These are phyloP conservation scores for Tigriopus japonicus DNA, from an alignment of 1,140 invertebrate species.

Conservation along the genomic window DNA sequence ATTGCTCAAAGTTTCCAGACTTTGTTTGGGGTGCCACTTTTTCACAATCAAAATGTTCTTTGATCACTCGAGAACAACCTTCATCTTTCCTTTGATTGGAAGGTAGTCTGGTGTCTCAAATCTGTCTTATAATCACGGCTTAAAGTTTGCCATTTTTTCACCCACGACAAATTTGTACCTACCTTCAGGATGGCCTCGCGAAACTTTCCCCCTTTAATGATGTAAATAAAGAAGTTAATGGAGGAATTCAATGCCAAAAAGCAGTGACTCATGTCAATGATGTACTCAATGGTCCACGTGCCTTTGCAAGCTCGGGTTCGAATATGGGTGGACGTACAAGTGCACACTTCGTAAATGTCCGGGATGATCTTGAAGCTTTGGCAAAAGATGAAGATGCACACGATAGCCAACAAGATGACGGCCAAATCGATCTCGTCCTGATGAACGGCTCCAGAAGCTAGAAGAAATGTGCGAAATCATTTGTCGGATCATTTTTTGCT, in stretches of 20 bases:
- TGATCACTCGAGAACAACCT: too few relatives aligned
- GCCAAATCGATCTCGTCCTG: not conserved
- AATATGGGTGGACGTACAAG: not conserved
- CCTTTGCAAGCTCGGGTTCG: not conserved
- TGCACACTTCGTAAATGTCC: not conserved
- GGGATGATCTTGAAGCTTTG: constrained; percentile 6
- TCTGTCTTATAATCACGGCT: too few relatives aligned
- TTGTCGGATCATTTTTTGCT: too few relatives aligned
- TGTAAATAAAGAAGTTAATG: constrained; percentile 1
- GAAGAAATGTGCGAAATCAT: not conserved
- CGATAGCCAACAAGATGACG: not conserved
- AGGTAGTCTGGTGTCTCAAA: too few relatives aligned
- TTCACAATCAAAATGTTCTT: too few relatives aligned
- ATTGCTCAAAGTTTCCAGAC: too few relatives aligned
- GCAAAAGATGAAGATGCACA: not conserved
- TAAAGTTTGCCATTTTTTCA: too few relatives aligned
- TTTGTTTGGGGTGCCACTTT: too few relatives aligned
- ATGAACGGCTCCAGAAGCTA: not conserved
- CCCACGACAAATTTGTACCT: too few relatives aligned
- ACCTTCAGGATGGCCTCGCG: not conserved
- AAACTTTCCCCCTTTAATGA: not conserved
- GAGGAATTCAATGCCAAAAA: not conserved
- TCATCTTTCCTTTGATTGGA: too few relatives aligned
- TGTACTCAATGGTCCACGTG: not conserved
- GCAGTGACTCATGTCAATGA: constrained; percentile 4